Base-by-base conservation (phyloP, 1,140 invertebrate species). In the Drosophila cardini region DNA sequence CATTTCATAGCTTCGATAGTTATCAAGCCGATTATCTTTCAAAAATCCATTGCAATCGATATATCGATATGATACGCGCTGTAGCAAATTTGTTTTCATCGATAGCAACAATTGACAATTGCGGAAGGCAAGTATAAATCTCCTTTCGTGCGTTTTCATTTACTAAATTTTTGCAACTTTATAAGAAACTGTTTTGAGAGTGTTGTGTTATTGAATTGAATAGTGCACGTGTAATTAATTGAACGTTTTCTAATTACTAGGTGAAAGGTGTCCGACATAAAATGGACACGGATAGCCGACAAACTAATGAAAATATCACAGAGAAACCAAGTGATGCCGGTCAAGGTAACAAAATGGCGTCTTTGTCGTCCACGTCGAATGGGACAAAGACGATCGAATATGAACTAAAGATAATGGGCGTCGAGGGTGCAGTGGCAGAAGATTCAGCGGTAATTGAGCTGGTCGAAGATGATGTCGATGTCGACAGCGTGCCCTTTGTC, bases 401-500 rank as follows among this genome's bases (percentile, higher is more conserved):
- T 58, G 84, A 89, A 42, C 46, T 86, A 2, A 79, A 80, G 71
- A 89, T 89, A 13, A 65, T 89, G 84, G 84, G 89, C 9, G 79
- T 87, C 1, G 83, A 89, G 10, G 79, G 82, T 1, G 72, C 82
- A 1, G 34, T 55, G 9, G 11, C 36, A 5, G 42, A 18, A 8
- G 45, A 62, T 2, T 58, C 52, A 32, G 7, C 46, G 38, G 46
- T 58, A 7, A 89, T 87, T 45, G 57, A 79, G 7, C 21, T 86
- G 4, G 68, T 57, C 18, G 80, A 87, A 8, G 82, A 75, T 4
- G 72, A 83, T 7, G 62, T 80, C 7, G 72, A 64, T 34, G 45
- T 60, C 2, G 69, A 56, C 16, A 53, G 38, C 42, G 43, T 38
- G 4, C 36, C 30, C 0, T 1, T 60, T 4, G 40, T 52, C 3